Percentiles rank a stretch among this genome's conserved stretches.
These are phyloP conservation scores for Etheostoma spectabile DNA, from an alignment of 2,113 vertebrate species.

Conservation along the genomic window DNA sequence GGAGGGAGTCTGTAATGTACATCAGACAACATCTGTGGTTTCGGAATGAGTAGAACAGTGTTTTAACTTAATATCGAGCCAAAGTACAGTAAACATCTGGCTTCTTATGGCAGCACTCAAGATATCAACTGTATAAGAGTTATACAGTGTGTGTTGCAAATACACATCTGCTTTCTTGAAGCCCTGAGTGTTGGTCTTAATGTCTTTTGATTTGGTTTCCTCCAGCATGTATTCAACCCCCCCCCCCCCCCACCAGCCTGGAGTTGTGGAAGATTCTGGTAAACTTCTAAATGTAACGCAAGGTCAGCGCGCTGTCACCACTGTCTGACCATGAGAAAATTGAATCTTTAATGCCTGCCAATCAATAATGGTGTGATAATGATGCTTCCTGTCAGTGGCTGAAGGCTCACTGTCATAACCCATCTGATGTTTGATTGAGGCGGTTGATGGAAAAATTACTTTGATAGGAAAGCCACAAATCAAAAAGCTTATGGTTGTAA, in stretches of 20 bases:
- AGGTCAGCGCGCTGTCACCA: slow-evolving; percentile 10
- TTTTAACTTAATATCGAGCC: slow-evolving; percentile 1
- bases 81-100: slow-evolving; percentile 38
- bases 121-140: not conserved
- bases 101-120: not conserved
- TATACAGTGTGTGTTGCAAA: not conserved
- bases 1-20: slow-evolving; percentile 25
- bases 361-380: not conserved
- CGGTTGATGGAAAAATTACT: too few species aligned
- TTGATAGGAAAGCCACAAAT: too few species aligned
- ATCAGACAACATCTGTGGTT: slow-evolving; percentile 40
- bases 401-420: too few species aligned
- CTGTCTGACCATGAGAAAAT: not conserved
- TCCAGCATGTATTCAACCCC: not conserved
- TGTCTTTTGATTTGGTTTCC: slow-evolving; percentile 31
- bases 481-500: too few species aligned
- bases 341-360: not conserved
- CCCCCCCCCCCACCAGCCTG: not conserved
- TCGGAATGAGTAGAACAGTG: not conserved
- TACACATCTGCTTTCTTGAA: not conserved
- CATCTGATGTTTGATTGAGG: too few species aligned
- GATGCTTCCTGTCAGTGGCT: not conserved
- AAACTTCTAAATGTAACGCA: slow-evolving; percentile 39
- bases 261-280: slow-evolving; percentile 1
- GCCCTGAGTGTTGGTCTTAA: not conserved